phyloP scores from a whole-genome alignment of 2,113 vertebrate genomes.

The Dasyurus viverrinus region DNA sequence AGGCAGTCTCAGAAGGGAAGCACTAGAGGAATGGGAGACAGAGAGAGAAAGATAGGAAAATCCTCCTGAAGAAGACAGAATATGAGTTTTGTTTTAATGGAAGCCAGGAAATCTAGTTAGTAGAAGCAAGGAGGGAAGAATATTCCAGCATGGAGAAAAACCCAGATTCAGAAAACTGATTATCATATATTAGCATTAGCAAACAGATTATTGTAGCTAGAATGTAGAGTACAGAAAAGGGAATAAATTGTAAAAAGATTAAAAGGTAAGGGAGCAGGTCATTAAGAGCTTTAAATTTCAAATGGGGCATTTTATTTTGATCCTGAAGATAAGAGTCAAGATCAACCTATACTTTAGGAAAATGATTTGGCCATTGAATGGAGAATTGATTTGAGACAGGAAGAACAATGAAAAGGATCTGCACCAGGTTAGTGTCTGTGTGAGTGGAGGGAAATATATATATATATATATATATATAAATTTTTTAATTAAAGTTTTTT shows the following conservation, averaged over 20 bases:
- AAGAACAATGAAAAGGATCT: neutral
- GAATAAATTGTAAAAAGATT: neutral
- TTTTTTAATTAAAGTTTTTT: too few relatives aligned
- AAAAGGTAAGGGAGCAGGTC: neutral
- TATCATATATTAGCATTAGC: neutral
- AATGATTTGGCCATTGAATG: neutral
- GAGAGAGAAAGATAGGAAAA: neutral
- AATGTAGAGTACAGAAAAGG: neutral
- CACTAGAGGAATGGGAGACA: neutral
- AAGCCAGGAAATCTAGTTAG: neutral
- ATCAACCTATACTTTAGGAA: neutral
- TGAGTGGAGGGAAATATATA: neutral
- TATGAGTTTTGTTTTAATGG: neutral
- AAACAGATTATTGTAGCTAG: neutral
- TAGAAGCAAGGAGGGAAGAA: neutral
- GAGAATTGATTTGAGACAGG: neutral
- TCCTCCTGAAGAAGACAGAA: neutral
- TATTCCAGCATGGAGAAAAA: neutral
- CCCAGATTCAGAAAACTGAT: neutral
- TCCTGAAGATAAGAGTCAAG: neutral
- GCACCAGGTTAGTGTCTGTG: neutral
- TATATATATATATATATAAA: too few relatives aligned
- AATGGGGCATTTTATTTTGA: neutral
- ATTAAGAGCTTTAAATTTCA: neutral
- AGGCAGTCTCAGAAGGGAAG: neutral